Base-by-base conservation (phyloP, 2,113 vertebrate species). In the Aptenodytes patagonicus region DNA sequence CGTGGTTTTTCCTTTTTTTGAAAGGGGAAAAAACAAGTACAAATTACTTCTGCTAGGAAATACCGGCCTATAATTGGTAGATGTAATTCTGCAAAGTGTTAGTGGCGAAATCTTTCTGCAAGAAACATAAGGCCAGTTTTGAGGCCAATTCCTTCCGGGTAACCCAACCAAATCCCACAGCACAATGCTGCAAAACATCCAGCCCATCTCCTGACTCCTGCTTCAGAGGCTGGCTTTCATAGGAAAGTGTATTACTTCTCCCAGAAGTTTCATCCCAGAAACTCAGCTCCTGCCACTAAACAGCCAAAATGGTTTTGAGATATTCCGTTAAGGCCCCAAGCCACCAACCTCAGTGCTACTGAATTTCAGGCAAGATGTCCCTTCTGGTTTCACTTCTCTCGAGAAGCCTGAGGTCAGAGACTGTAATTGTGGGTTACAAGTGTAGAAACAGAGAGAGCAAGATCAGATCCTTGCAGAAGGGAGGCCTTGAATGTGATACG, bases 51-150 rank as follows among this genome's bases (percentile, higher is more conserved):
- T 96, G 86, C 90, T 95, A 91, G 84, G 68, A 93, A 97, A 91
- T 90, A 60, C 69, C 66, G 92, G 66, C 61, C 83, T 89, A 31
- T 96, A 95, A 94, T 89, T 32, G 34, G 93, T 87, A 95, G 82
- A 95, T 85, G 76, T 58, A 95, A 93, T 96, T 95, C 83, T 84
- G 89, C 89, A 90, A 96, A 95, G 80, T 89, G 78, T 96, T 95
- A 94, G 89, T 87, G 95, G 91, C 0, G 0, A 94, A 96, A 83
- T 80, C 78, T 87, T 95, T 70, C 80, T 95, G 79, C 69, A 73
- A 78, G 91, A 96, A 89, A 26, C 70, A 65, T n/a, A 46, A 28
- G n/a, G 58, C 57, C 78, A 79, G 66, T 65, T 93, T 64, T 92
- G 62, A 95, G 77, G 55, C 58, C 89, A 91, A 0, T 75, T 95